These are phyloP conservation scores for Hypotaenidia okinawae DNA, from an alignment of 2,797 vertebrate species.

Conservation along the genomic window DNA sequence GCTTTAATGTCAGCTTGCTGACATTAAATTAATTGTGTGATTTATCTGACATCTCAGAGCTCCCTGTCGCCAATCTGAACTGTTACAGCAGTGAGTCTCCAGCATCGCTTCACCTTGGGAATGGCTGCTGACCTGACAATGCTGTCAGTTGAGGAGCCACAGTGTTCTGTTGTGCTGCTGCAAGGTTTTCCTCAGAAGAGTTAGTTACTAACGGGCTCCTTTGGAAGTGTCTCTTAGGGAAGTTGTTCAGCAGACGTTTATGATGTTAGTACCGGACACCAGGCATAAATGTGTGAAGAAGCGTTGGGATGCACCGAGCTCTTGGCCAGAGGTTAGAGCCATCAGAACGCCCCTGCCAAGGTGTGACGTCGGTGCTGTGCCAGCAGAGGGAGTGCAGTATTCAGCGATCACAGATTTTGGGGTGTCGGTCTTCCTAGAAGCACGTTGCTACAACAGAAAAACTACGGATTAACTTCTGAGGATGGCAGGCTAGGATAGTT, in stretches of 20 bases:
- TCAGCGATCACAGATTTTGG: conserved; percentile 27
- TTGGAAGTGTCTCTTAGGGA: background rate
- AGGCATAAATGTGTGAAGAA: background rate
- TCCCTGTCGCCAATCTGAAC: background rate
- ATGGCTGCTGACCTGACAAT: background rate
- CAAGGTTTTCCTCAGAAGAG: background rate
- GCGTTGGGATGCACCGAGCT: background rate
- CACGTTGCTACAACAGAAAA: background rate
- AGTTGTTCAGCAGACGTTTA: background rate
- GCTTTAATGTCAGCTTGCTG: background rate
- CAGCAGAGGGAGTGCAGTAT: conserved; percentile 76
- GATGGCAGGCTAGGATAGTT: background rate
- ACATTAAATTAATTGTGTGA: too few relatives aligned
- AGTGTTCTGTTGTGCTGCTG: background rate
- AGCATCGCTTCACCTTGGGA: background rate
- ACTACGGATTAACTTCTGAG: background rate
- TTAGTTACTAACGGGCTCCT: background rate
- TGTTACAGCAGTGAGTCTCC: background rate
- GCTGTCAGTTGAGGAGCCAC: accelerated
- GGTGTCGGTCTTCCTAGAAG: background rate
- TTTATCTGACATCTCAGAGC: background rate
- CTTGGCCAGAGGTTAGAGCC: background rate
- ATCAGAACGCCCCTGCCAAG: background rate
- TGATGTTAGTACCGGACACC: background rate
- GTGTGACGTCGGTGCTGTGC: conserved; percentile 25